Evolutionary conservation across 2,888 invertebrate genomes (phyloP), one percentile per base, ranked within the genome.

Genomic region (Lasius fuliginosus): DNA sequence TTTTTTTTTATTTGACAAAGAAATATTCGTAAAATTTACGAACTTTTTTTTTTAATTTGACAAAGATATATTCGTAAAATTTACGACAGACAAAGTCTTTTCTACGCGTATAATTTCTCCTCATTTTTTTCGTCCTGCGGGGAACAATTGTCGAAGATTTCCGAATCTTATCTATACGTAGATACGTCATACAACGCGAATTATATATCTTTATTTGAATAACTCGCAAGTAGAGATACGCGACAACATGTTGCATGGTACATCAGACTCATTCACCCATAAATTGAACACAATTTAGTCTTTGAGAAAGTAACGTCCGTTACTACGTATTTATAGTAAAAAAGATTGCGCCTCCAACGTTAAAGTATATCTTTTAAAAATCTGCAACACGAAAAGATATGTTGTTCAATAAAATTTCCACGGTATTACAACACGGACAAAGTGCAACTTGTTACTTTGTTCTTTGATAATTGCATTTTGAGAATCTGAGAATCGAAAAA

Each of bases 201-300:
- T 40, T 69, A 46, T 58, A 18, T 53, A 33, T 75, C 23, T 46
- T 23, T 46, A 18, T 5, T 18, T 76, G 40, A 53, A 53, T 46
- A 27, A 67, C 67, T 65, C 18, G 53, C 65, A 53, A 56, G 36
- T 77, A 46, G n/a, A 77, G 58, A 81, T 18, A 53, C 46, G 33
- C 81, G 36, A 77, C 30, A 33, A 53, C 36, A 36, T n/a, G 40
- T 56, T 56, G 67, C 30, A 58, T 9, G 67, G 33, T 73, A 67
- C 75, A 65, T 86, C 86, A 85, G 83, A 86, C 86, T 67, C 85
- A 76, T 85, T 85, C 84, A 67, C 65, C 76, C 82, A 82, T 83
- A 69, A 79, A 85, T 85, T 88, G 88, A 88, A 88, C 88, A 88
- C 88, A 89, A 89, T 88, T 53, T 85, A 84, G 87, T 89, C 76